Percentiles rank a stretch among this genome's conserved stretches.
These are phyloP conservation scores for Calephelis nemesis DNA, from an alignment of 1,140 invertebrate species.

Conservation along the genomic window DNA sequence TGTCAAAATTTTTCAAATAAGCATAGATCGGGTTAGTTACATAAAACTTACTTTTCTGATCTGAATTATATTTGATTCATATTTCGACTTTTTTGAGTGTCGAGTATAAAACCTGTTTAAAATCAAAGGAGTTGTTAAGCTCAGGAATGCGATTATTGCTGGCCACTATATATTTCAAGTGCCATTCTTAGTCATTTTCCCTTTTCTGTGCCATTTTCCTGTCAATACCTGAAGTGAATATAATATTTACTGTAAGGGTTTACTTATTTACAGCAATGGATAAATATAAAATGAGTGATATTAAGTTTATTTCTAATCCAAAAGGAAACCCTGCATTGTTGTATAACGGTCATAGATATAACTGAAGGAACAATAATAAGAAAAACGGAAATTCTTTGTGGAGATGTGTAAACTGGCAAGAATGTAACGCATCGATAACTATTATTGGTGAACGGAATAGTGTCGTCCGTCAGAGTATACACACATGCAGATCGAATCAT, in stretches of 20 bases:
- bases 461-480: not conserved
- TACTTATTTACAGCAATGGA: not conserved
- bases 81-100: no score
- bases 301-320: conserved; percentile 12
- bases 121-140: no score
- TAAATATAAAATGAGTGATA: conserved; percentile 10
- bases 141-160: no score
- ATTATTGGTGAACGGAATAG: conserved; percentile 2
- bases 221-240: not conserved
- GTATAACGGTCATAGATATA: conserved; percentile 2
- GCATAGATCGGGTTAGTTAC: no score
- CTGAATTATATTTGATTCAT: no score
- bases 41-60: no score
- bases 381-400: no score
- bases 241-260: not conserved
- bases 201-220: not conserved
- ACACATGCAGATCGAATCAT: not conserved
- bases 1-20: no score
- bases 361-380: not conserved
- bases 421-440: conserved; percentile 1
- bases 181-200: no score
- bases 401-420: not conserved
- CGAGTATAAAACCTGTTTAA: no score
- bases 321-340: not conserved
- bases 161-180: no score